These are phyloP conservation scores for Ophioderma brevispina DNA, from an alignment of 35 echinoderm and acorn worm genomes.

Conservation along the genomic window DNA sequence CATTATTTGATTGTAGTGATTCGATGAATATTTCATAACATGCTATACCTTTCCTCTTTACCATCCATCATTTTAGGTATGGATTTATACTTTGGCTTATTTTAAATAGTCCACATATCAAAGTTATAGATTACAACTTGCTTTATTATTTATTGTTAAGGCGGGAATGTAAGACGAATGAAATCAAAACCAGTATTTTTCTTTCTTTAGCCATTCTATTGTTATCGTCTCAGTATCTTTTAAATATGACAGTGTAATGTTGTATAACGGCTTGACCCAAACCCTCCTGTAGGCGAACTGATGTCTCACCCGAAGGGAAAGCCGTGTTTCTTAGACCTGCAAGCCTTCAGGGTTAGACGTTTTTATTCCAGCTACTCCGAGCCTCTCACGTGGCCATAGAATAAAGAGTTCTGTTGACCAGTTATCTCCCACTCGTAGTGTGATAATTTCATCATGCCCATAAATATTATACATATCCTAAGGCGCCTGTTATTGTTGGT, in stretches of 20 bases:
- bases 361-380: background rate
- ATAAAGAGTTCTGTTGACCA: slow-evolving; percentile 13
- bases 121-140: background rate
- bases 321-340: background rate
- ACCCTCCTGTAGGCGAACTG: background rate
- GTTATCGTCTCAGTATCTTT: background rate
- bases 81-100: background rate
- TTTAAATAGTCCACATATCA: background rate
- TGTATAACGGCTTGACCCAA: background rate
- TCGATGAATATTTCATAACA: background rate
- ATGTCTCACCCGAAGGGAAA: background rate
- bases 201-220: background rate
- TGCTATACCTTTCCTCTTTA: background rate
- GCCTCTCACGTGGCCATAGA: background rate
- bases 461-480: slow-evolving; percentile 11
- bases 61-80: background rate
- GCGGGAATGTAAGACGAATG: background rate
- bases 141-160: background rate
- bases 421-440: background rate
- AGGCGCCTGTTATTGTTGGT: slow-evolving; percentile 5
- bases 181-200: background rate
- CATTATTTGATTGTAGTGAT: background rate
- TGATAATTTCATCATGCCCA: slow-evolving; percentile 6
- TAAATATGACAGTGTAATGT: background rate
- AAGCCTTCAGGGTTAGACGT: background rate